Base-by-base conservation (phyloP, 2,888 invertebrate species). In the Drosophila siamana region DNA sequence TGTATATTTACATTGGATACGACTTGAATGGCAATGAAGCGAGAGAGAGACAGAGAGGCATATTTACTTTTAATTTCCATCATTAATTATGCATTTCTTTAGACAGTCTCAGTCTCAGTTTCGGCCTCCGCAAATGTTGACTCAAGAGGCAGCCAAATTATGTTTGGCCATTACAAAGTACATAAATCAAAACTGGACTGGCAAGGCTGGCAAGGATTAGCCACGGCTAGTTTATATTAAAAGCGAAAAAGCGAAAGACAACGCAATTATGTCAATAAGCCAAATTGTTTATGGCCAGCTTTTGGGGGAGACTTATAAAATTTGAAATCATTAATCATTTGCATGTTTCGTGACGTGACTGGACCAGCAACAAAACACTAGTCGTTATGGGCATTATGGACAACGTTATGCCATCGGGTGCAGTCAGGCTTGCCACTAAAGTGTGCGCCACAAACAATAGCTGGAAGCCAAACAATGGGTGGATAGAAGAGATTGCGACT, bases 211-310 rank as follows among this genome's bases (percentile, higher is more conserved):
- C 56, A 66, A 71, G 71, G 71, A 65, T 79, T 66, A 78, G 66
- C 50, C 30, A 7, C 54, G 5, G 55, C 44, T 75, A 80, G 79
- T 71, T 73, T 54, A 63, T 65, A 69, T 72, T 72, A 67, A 74
- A 67, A 78, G 60, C 2, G 13, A 1, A 9, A 3, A 46, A 2
- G 2, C 9, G 5, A 46, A 46, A 46, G 9, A 47, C 57, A 30
- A 36, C 67, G 61, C 72, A 71, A 88, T 88, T 87, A 86, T 87
- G 88, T 69, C 86, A 80, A 85, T 83, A 86, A 82, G 84, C 74
- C 69, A 76, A 88, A 83, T 78, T 78, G 80, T 71, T 79, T 79
- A 74, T 67, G 61, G 69, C 52, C 67, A 44, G 13, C 50, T n/a
- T n/a, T n/a, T 13, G 16, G 7, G 43, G 22, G 16, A 67, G 46